These are phyloP conservation scores for Lordiphosa stackelbergi DNA, from an alignment of 1,140 invertebrate species.

Conservation along the genomic window DNA sequence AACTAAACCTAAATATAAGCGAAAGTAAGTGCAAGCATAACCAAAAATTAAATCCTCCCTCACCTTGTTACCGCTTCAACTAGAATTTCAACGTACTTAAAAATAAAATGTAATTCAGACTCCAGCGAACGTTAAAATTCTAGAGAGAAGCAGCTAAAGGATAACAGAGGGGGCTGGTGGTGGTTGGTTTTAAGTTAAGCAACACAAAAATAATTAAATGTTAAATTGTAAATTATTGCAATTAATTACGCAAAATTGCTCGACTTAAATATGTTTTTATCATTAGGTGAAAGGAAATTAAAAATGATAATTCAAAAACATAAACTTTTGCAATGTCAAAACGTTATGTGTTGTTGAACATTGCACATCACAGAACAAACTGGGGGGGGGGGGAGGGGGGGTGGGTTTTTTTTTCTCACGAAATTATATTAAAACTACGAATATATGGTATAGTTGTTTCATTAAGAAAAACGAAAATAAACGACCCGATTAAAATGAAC, in stretches of 20 bases:
- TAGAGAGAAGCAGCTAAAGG: background rate
- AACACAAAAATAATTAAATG: conserved; percentile 8
- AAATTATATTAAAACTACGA: no score
- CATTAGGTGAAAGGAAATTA: no score
- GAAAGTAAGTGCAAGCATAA: conserved; percentile 20
- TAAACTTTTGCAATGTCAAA: conserved; percentile 54
- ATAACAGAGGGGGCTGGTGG: no score
- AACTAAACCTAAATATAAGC: conserved; percentile 28
- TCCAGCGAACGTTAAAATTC: conserved; percentile 59
- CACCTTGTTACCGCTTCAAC: conserved; percentile 10
- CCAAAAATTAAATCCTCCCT: no score
- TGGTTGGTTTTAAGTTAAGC: no score
- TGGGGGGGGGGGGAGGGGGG: conserved; percentile 12
- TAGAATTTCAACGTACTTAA: conserved; percentile 61
- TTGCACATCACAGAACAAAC: conserved; percentile 73
- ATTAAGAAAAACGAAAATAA: no score
- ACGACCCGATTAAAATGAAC: no score
- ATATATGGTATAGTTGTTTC: no score
- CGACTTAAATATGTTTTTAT: conserved; percentile 7
- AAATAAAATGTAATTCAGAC: conserved; percentile 76
- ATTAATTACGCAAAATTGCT: conserved; percentile 35
- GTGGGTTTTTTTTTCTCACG: no score
- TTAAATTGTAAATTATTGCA: conserved; percentile 34
- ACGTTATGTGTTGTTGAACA: conserved; percentile 29
- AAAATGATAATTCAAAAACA: conserved; percentile 18